A percentile compares a stretch with the other conserved stretches of the same genome.
Evolutionary conservation across 2,888 invertebrate genomes (phyloP).

Genomic region (Calameuta filiformis): DNA sequence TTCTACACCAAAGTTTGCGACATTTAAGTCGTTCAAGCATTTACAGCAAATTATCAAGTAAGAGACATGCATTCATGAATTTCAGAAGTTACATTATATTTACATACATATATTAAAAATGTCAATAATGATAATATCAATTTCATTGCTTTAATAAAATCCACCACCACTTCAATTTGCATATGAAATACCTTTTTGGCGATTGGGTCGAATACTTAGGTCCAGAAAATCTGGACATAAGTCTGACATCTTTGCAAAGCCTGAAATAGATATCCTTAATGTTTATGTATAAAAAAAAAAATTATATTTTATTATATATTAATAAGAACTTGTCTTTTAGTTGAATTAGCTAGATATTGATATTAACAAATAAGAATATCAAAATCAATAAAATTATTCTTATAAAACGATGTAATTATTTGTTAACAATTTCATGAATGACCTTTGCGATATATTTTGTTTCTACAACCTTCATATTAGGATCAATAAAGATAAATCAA

Average conservation of each 20-base stretch:
- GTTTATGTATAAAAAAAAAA: background rate
- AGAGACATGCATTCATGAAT: too few relatives aligned
- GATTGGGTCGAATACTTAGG: conserved; percentile 53
- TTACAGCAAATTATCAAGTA: too few relatives aligned
- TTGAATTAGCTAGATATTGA: background rate
- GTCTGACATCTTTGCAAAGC: conserved; percentile 49
- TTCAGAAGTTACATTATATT: background rate
- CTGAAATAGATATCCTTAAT: conserved; percentile 32
- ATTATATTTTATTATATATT: background rate
- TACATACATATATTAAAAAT: background rate
- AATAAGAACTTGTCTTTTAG: background rate
- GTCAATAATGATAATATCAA: background rate
- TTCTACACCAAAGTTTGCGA: too few relatives aligned
- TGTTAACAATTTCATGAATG: background rate
- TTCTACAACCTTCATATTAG: background rate
- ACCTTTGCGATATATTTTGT: conserved; percentile 6
- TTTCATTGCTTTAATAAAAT: background rate
- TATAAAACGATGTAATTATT: background rate
- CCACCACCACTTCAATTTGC: conserved; percentile 6
- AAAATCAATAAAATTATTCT: background rate
- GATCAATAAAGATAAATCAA: background rate
- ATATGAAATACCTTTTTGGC: conserved; percentile 48
- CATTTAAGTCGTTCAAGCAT: too few relatives aligned
- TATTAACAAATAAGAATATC: background rate
- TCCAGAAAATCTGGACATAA: conserved; percentile 49